These are phyloP conservation scores for Mugil cephalus DNA, from an alignment of 2,113 vertebrate genomes.

Conservation along the genomic window DNA sequence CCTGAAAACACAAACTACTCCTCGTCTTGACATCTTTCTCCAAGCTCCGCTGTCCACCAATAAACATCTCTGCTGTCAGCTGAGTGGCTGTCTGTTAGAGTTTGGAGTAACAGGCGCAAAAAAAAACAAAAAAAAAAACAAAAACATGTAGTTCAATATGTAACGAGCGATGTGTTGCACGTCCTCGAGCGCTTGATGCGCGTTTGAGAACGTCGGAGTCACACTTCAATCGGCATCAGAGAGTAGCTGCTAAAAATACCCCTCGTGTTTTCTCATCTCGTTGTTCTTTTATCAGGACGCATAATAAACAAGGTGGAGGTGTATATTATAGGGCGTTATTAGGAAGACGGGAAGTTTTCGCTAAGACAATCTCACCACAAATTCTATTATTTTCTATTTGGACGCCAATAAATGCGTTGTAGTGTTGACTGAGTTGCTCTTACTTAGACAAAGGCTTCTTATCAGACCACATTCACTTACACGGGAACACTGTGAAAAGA, in stretches of 20 bases:
- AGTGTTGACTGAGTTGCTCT: constrained; percentile 1
- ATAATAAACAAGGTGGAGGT: neutral
- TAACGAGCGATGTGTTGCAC: constrained; percentile 12
- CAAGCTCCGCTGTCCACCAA: constrained; percentile 55
- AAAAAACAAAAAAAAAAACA: constrained; percentile 6
- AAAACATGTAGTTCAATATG: neutral
- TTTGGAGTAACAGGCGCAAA: constrained; percentile 11
- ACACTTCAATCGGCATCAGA: constrained; percentile 46
- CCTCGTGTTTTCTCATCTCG: no score
- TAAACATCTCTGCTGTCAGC: constrained; percentile 61
- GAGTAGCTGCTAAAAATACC: constrained; percentile 49
- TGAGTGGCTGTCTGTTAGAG: constrained; percentile 10
- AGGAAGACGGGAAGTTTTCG: neutral
- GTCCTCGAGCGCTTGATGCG: constrained; percentile 21
- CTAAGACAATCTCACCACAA: neutral
- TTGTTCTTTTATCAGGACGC: constrained; percentile 2
- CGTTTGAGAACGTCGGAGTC: constrained; percentile 31
- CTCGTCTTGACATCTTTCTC: constrained; percentile 54
- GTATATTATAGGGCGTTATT: neutral
- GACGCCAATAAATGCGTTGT: neutral
- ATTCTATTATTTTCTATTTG: neutral
- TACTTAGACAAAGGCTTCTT: neutral
- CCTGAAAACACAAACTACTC: constrained; percentile 33
- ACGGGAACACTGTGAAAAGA: neutral
- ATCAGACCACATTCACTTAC: neutral